Percentiles rank a stretch among this genome's conserved stretches.
These are phyloP conservation scores for Elephantulus edwardii DNA, from an alignment of 2,113 vertebrate species.

Conservation along the genomic window DNA sequence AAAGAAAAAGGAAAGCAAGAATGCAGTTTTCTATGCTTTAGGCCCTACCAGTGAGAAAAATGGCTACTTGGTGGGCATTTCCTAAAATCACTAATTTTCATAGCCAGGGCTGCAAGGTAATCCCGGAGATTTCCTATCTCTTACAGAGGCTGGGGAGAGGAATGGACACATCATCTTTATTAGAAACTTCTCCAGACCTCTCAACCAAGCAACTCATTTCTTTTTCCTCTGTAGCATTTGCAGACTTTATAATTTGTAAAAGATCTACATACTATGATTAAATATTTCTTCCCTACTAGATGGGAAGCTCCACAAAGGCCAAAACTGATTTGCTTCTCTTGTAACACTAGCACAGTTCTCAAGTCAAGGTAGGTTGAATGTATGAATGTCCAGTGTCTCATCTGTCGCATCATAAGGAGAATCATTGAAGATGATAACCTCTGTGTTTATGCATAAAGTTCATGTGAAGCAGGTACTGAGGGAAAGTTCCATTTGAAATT, in stretches of 20 bases:
- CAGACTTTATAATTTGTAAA: not conserved
- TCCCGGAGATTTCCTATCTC: not conserved
- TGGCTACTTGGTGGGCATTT: not conserved
- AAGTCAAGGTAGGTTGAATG: not conserved
- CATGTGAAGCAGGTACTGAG: not conserved
- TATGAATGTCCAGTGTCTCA: constrained; percentile 22
- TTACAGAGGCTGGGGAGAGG: not conserved
- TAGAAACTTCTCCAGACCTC: not conserved
- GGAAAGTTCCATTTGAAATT: constrained; percentile 46
- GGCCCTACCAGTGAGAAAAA: not conserved
- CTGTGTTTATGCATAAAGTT: constrained; percentile 19
- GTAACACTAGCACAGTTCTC: not conserved
- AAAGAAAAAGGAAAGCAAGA: constrained; percentile 29
- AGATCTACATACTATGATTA: not conserved
- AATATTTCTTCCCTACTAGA: not conserved
- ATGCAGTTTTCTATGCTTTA: not conserved
- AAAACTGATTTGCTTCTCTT: not conserved
- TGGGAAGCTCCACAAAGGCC: not conserved
- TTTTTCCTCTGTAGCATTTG: not conserved
- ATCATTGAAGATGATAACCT: not conserved
- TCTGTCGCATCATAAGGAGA: not conserved
- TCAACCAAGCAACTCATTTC: not conserved
- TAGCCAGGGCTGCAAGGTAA: not conserved
- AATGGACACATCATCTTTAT: not conserved
- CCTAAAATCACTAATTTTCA: not conserved